phyloP scores from a whole-genome alignment of 2,113 vertebrate species.

The Gavialis gangeticus region DNA sequence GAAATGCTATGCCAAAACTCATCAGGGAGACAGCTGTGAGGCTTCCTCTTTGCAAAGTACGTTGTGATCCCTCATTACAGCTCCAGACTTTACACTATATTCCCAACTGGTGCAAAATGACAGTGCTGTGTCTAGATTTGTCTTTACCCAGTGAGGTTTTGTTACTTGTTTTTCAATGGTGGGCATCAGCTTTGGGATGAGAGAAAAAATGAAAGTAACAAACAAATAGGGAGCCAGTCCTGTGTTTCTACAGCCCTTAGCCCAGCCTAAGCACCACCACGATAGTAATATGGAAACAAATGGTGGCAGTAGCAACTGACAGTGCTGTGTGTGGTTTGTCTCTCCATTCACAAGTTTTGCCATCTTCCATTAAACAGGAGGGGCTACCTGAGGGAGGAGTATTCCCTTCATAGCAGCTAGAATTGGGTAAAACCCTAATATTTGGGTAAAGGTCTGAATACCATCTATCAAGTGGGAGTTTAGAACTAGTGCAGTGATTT shows the following conservation, averaged over 20 bases:
- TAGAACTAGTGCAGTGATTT: not conserved
- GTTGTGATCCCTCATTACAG: not conserved
- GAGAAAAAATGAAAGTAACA: not conserved
- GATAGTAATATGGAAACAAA: constrained; percentile 17
- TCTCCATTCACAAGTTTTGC: not conserved
- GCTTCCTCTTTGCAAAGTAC: not conserved
- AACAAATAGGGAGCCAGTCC: not conserved
- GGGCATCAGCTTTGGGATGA: not conserved
- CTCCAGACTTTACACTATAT: accelerated
- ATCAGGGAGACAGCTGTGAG: not conserved
- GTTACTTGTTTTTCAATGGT: not conserved
- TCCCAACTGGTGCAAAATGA: not conserved
- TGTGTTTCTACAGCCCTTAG: not conserved
- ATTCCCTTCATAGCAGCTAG: not conserved
- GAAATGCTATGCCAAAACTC: not conserved
- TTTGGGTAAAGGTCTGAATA: not conserved
- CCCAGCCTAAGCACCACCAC: not conserved
- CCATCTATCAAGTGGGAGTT: not conserved
- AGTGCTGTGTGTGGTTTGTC: not conserved
- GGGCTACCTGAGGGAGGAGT: not conserved
- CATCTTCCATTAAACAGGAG: not conserved
- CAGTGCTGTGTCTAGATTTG: not conserved
- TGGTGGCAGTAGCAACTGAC: not conserved
- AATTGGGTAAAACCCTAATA: not conserved
- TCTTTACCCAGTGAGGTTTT: accelerated